Percentiles rank a stretch among this genome's conserved stretches.
Conservation (phyloP, 2,113 vertebrate species). For the Aleadryas rufinucha region DNA sequence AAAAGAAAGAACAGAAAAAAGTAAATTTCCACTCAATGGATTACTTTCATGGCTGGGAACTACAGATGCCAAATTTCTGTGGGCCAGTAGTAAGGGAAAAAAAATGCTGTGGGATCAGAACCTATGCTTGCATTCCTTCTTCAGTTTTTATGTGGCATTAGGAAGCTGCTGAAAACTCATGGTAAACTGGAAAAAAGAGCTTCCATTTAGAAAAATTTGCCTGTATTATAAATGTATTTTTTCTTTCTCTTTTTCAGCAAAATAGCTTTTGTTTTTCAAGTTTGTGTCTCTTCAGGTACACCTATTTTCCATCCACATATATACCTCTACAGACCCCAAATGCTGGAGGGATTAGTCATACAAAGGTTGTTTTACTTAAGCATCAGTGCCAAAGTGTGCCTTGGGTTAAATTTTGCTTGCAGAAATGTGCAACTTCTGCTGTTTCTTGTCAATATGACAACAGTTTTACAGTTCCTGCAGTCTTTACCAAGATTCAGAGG, state of each 20-base stretch:
- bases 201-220: background rate
- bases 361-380: background rate
- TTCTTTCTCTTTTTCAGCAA: background rate
- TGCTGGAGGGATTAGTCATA: background rate
- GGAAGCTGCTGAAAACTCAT: background rate
- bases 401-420: background rate
- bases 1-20: background rate
- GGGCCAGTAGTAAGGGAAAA: background rate
- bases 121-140: slow-evolving; percentile 14
- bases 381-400: background rate
- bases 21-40: background rate
- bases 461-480: background rate
- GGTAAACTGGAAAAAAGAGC: background rate
- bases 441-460: background rate
- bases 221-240: background rate
- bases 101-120: slow-evolving; percentile 7
- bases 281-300: background rate
- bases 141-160: background rate
- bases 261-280: background rate
- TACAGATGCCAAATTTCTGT: slow-evolving; percentile 23
- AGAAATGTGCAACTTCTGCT: background rate
- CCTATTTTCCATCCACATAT: background rate
- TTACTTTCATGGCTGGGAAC: slow-evolving; percentile 1
- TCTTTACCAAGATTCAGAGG: background rate
- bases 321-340: background rate